Evolutionary conservation across 2,113 vertebrate species (phyloP).

Genomic region (Semicossyphus pulcher): DNA sequence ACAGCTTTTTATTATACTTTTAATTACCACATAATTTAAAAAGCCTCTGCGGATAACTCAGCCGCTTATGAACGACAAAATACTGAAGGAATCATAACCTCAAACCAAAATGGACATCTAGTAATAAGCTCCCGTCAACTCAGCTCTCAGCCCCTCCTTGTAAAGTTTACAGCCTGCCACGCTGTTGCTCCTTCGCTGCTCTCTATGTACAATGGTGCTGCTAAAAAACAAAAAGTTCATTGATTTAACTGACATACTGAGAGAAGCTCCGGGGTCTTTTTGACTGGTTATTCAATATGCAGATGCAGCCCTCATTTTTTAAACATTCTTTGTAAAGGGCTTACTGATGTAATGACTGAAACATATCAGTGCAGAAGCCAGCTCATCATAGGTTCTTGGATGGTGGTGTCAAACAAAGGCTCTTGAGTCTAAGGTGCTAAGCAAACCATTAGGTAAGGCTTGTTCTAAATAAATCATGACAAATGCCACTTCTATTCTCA

Average conservation of each 20-base stretch:
- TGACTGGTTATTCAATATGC: background rate
- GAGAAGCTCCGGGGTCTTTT: background rate
- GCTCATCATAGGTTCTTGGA: conserved; percentile 28
- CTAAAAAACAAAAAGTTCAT: background rate
- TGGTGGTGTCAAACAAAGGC: conserved; percentile 14
- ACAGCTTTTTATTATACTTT: too few relatives aligned
- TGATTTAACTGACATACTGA: background rate
- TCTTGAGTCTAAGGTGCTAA: conserved; percentile 35
- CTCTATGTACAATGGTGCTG: background rate
- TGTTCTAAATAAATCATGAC: conserved; percentile 10
- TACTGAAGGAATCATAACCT: background rate
- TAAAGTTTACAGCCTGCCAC: background rate
- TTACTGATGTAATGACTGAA: background rate
- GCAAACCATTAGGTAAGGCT: conserved; percentile 17
- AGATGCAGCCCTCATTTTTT: too few relatives aligned
- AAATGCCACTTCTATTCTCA: conserved; percentile 45
- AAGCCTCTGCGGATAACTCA: background rate
- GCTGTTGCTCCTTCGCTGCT: too few relatives aligned
- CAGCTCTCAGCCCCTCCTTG: too few relatives aligned
- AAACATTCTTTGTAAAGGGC: too few relatives aligned
- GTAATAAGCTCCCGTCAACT: too few relatives aligned
- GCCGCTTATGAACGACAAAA: background rate
- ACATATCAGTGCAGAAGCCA: too few relatives aligned
- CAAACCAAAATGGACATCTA: background rate
- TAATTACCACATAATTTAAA: background rate